A percentile compares a stretch with the other conserved stretches of the same genome.
Evolutionary conservation across 1,140 invertebrate genomes (phyloP).

Genomic region (Bombus impatiens): DNA sequence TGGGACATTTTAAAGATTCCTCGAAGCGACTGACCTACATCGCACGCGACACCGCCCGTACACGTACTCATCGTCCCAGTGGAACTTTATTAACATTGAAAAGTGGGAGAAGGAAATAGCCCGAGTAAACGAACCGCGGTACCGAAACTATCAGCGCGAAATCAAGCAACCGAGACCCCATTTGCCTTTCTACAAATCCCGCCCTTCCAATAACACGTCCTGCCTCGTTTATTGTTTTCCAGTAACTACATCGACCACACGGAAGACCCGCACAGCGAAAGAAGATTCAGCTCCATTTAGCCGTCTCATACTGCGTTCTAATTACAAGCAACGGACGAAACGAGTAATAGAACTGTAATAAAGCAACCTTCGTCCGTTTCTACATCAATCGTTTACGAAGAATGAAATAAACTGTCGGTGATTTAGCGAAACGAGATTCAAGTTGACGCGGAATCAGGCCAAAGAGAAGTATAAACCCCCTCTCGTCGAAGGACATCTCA

Average conservation of each 20-base stretch:
- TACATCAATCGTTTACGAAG: neutral
- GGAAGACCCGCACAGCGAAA: neutral
- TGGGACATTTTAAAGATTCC: constrained; percentile 18
- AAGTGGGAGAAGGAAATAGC: neutral
- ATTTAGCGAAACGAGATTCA: neutral
- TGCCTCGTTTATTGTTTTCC: neutral
- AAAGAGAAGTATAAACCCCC: neutral
- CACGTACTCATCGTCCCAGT: neutral
- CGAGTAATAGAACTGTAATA: neutral
- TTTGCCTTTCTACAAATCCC: neutral
- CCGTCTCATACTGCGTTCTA: neutral
- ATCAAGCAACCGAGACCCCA: neutral
- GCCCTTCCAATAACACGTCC: too few relatives aligned
- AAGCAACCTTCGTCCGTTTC: neutral
- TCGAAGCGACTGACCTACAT: constrained; percentile 31
- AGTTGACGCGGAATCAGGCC: neutral
- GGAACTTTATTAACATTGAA: constrained; percentile 36
- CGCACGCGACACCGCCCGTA: neutral
- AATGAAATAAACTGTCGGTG: neutral
- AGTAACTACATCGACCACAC: neutral
- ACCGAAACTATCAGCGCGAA: neutral
- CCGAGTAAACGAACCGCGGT: neutral
- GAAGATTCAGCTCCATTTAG: neutral
- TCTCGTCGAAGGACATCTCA: constrained; percentile 34
- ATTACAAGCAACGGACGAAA: constrained; percentile 20